Percentiles rank a stretch among this genome's conserved stretches.
Conservation (phyloP, 1,140 invertebrate species). For the Cotesia glomerata region DNA sequence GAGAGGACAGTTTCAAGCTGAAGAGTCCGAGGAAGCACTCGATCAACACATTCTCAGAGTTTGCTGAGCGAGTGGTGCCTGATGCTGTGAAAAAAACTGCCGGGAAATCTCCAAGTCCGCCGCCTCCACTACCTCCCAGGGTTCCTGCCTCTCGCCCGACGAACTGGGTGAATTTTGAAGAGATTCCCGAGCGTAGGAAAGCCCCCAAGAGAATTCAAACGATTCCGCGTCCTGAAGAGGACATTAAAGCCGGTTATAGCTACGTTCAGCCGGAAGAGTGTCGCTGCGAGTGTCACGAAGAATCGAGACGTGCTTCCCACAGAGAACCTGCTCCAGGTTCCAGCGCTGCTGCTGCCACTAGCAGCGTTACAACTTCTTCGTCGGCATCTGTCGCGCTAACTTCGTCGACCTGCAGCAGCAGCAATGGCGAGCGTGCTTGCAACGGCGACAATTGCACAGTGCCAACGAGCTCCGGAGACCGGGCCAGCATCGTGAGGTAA, state of each 20-base stretch:
- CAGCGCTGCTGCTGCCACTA: constrained; percentile 35
- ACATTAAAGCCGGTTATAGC: constrained; percentile 64
- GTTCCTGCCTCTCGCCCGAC: constrained; percentile 53
- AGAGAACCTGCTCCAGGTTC: constrained; percentile 37
- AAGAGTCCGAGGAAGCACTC: constrained; percentile 54
- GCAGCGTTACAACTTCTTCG: constrained; percentile 23
- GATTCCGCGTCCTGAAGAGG: constrained; percentile 66
- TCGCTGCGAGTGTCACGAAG: constrained; percentile 80
- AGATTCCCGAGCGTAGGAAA: constrained; percentile 80
- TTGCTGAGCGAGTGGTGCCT: constrained; percentile 49
- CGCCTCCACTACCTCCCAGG: constrained; percentile 63
- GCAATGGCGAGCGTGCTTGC: constrained; percentile 40
- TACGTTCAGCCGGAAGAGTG: constrained; percentile 85
- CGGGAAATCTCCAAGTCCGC: constrained; percentile 53
- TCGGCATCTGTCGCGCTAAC: constrained; percentile 31
- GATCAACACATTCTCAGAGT: constrained; percentile 56
- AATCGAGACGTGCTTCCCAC: constrained; percentile 52
- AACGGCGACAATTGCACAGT: constrained; percentile 42
- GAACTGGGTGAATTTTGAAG: constrained; percentile 86
- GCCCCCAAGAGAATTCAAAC: constrained; percentile 81
- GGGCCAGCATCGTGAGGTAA: constrained; percentile 58
- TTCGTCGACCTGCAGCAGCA: constrained; percentile 31
- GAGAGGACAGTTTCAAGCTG: constrained; percentile 65
- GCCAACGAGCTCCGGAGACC: constrained; percentile 32
- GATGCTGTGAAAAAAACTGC: constrained; percentile 34